Base-by-base conservation (phyloP, 2,888 invertebrate genomes). In the Dorcus parallelipipedus region DNA sequence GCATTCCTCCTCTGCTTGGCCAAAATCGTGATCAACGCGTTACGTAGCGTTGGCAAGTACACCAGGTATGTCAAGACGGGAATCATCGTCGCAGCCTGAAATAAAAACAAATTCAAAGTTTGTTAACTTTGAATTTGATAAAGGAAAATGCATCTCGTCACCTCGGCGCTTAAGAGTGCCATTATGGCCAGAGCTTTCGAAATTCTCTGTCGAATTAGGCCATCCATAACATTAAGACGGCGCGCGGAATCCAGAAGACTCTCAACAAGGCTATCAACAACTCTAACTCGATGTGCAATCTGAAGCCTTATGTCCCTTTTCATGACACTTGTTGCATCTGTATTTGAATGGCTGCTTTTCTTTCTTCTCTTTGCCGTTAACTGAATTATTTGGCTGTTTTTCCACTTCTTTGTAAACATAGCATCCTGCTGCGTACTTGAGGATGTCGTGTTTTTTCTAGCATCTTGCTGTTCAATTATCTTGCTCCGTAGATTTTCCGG, bases 131-230 rank as follows among this genome's bases (percentile, higher is more conserved):
- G 3, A 9, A 41, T 41, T 41, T 9, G n/a, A 10, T 10, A 41
- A 41, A 41, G 10, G 10, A 10, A 41, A 41, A 8, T 41, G 10
- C 9, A 41, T 9, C n/a, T 39, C 39, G 2, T 41, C 10, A 82
- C 83, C 78, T 83, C 83, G 10, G 81, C 77, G 50, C 81, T 78
- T 51, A 83, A 77, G 3, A 82, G 79, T 23, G 83, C 81, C 47
- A 83, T 73, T 20, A 83, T 65, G 1, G 80, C 78, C 40, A 83
- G 68, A 1, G 77, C 77, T 2, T 79, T 75, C n/a, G 78, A 71
- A 7, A 77, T 72, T 53, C 81, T 80, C 23, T 77, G 75, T 7
- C 72, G 59, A 62, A 79, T 80, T 8, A 69, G 2, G 69, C 56
- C 38, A 79, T 76, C 68, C 73, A 73, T n/a, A 73, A 75, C 47